Percentiles rank a stretch among this genome's conserved stretches.
Evolutionary conservation across 2,113 vertebrate species (phyloP).

Genomic region (Corythoichthys haematopterus): DNA sequence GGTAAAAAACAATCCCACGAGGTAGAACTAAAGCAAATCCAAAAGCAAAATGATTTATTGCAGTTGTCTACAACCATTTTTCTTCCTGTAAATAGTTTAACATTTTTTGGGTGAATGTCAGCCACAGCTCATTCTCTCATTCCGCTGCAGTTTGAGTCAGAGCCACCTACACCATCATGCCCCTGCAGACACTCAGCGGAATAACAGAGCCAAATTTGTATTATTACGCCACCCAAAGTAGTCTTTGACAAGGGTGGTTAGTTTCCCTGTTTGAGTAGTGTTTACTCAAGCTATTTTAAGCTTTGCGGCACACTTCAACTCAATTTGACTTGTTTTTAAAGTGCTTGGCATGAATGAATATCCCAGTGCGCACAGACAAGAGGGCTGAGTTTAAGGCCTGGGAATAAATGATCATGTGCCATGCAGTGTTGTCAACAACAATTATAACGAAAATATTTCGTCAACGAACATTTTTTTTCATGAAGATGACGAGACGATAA

Average conservation of each 20-base stretch:
- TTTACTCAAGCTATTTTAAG: background rate
- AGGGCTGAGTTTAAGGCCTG: too few species aligned
- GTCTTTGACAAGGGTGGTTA: conserved; percentile 9
- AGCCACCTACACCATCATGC: conserved; percentile 3
- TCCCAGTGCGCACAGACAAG: background rate
- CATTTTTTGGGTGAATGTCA: background rate
- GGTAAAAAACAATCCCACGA: background rate
- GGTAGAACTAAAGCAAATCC: background rate
- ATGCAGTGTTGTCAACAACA: too few species aligned
- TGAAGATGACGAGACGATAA: too few species aligned
- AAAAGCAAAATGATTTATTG: background rate
- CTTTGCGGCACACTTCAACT: background rate
- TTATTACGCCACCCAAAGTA: conserved; percentile 33
- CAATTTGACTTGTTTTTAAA: conserved; percentile 5
- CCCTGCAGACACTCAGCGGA: conserved; percentile 15
- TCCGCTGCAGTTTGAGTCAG: conserved; percentile 13
- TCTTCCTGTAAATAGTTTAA: background rate
- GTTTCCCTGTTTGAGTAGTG: background rate
- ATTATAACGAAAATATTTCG: too few species aligned
- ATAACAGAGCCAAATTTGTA: conserved; percentile 13
- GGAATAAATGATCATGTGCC: too few species aligned
- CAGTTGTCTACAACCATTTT: background rate
- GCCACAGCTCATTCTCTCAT: conserved; percentile 5
- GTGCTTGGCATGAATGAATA: background rate
- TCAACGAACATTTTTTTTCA: too few species aligned